These are phyloP conservation scores for Anthonomus grandis DNA, from an alignment of 1,140 invertebrate species.

Conservation along the genomic window DNA sequence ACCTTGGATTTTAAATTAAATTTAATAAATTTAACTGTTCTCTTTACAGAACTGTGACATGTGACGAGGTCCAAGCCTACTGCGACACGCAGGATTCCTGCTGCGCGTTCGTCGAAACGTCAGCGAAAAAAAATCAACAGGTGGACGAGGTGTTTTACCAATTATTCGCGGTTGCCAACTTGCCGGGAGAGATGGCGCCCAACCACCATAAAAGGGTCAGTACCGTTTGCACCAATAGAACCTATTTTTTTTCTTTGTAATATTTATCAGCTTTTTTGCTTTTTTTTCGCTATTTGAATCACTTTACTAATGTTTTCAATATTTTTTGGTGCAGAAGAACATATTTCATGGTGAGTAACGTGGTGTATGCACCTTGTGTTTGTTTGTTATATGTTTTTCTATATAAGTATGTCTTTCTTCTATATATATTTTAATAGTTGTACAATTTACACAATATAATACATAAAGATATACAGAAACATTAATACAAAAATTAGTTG, in stretches of 20 bases:
- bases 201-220: slow-evolving; percentile 70
- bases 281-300: not conserved
- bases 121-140: slow-evolving; percentile 73
- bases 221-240: not conserved
- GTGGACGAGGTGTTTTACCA: slow-evolving; percentile 80
- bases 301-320: slow-evolving; percentile 6
- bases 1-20: no score
- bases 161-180: slow-evolving; percentile 72
- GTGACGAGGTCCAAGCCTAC: slow-evolving; percentile 67
- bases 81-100: slow-evolving; percentile 66
- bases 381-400: slow-evolving; percentile 8
- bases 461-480: no score
- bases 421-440: no score
- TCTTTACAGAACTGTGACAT: slow-evolving; percentile 62
- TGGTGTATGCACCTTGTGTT: not conserved
- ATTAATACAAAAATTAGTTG: no score
- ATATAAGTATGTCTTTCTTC: no score
- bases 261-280: not conserved
- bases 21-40: not conserved
- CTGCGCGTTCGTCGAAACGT: slow-evolving; percentile 78
- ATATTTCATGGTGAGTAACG: slow-evolving; percentile 6
- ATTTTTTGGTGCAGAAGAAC: slow-evolving; percentile 12
- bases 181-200: slow-evolving; percentile 84
- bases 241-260: not conserved
- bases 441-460: no score